These are phyloP conservation scores for Heloderma charlesbogerti DNA, from an alignment of 2,113 vertebrate genomes.

Conservation along the genomic window DNA sequence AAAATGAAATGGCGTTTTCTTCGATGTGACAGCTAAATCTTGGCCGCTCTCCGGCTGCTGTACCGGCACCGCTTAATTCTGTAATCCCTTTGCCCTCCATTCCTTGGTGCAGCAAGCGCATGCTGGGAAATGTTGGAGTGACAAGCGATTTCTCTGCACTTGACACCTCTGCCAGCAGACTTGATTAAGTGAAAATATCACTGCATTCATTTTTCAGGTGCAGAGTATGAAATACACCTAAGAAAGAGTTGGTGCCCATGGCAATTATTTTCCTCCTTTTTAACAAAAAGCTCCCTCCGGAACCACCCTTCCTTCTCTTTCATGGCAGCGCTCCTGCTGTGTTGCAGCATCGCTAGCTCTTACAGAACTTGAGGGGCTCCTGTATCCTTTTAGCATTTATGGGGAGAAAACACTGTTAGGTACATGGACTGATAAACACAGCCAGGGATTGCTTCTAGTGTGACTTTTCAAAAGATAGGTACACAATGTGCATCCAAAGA, in stretches of 20 bases:
- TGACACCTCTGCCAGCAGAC: conserved; percentile 70
- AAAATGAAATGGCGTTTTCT: conserved; percentile 81
- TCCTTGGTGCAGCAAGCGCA: conserved; percentile 68
- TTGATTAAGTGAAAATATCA: conserved; percentile 80
- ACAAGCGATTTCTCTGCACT: conserved; percentile 76
- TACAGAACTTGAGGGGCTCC: conserved; percentile 37
- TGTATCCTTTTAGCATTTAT: conserved; percentile 48
- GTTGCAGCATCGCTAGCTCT: conserved; percentile 35
- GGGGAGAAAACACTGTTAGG: not conserved
- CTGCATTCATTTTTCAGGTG: conserved; percentile 71
- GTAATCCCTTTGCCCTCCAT: conserved; percentile 78
- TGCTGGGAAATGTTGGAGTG: conserved; percentile 74
- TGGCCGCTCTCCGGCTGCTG: conserved; percentile 64
- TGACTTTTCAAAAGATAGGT: conserved; percentile 17
- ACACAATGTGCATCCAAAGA: not conserved
- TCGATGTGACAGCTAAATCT: conserved; percentile 81
- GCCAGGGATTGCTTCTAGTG: not conserved
- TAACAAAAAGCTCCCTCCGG: conserved; percentile 12
- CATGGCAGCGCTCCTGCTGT: conserved; percentile 36
- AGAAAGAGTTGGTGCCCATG: conserved; percentile 45
- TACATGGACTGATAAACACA: not conserved
- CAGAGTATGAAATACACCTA: conserved; percentile 54
- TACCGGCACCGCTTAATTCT: conserved; percentile 71
- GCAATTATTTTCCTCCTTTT: not conserved
- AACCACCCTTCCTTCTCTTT: conserved; percentile 29